Conservation (phyloP, 2,797 vertebrate species). For the Hylomyscus alleni region DNA sequence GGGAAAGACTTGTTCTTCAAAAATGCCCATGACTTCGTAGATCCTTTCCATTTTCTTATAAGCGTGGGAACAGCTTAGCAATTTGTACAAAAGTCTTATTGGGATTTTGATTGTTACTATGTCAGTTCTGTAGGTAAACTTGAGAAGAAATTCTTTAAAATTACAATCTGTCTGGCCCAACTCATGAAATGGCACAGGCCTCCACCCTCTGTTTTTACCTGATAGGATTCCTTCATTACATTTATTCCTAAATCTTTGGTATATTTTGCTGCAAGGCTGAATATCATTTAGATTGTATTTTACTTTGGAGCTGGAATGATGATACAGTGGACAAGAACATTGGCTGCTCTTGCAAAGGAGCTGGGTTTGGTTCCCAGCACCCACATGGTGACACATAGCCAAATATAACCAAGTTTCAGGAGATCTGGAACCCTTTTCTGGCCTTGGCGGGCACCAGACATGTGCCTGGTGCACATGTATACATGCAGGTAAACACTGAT, state of each 20-base stretch:
- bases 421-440: neutral
- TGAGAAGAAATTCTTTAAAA: constrained; percentile 35
- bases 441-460: too few species aligned
- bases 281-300: too few species aligned
- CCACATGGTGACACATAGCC: neutral
- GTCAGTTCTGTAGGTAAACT: neutral
- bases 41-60: neutral
- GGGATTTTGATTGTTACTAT: neutral
- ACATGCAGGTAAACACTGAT: neutral
- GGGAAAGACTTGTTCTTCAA: constrained; percentile 51
- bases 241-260: neutral
- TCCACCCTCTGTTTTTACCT: neutral
- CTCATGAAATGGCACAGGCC: neutral
- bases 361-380: neutral
- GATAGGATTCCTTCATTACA: neutral
- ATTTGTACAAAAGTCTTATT: neutral
- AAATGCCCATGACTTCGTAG: neutral
- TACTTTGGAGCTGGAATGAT: too few species aligned
- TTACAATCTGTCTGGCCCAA: neutral
- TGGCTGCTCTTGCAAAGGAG: neutral
- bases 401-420: neutral
- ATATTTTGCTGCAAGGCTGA: neutral
- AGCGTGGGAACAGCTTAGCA: neutral
- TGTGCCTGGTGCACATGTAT: neutral
- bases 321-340: neutral